Conservation (phyloP, 1,140 invertebrate genomes). For the Dolichoris vasculosae region DNA sequence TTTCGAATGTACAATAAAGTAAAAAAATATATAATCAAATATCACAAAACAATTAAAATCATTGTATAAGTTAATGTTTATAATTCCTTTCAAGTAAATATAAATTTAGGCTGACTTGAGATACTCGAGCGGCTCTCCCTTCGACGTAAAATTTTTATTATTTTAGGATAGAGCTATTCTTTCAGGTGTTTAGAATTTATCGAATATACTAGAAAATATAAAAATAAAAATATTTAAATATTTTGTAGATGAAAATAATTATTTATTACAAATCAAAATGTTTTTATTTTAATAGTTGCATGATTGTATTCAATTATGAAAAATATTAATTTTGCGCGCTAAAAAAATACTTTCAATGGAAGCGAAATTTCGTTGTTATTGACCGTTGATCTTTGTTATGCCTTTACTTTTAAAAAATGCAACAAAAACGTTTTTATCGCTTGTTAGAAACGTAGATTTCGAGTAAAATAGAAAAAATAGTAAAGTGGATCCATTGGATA, state of each 20-base stretch:
- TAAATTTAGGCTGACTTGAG: slow-evolving; percentile 3
- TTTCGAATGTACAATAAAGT: too few species aligned
- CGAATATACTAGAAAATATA: neutral
- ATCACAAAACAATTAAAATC: neutral
- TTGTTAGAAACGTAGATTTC: neutral
- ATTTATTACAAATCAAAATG: neutral
- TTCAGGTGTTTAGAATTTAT: neutral
- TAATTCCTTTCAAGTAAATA: slow-evolving; percentile 6
- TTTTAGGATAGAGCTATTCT: slow-evolving; percentile 8
- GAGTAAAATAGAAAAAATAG: neutral
- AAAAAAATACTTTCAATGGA: neutral
- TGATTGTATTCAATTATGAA: neutral
- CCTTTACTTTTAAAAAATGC: neutral
- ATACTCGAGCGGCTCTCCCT: neutral
- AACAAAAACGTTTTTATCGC: neutral
- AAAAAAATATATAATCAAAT: neutral
- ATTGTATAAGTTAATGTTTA: neutral
- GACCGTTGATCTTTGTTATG: neutral
- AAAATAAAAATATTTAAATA: neutral
- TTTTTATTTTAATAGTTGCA: neutral
- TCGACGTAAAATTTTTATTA: neutral
- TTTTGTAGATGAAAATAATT: neutral
- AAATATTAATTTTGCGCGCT: neutral
- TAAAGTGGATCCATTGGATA: neutral
- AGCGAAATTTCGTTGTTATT: neutral